A percentile compares a stretch with the other conserved stretches of the same genome.
These are phyloP conservation scores for Chiroxiphia lanceolata DNA, from an alignment of 2,797 vertebrate genomes.

Conservation along the genomic window DNA sequence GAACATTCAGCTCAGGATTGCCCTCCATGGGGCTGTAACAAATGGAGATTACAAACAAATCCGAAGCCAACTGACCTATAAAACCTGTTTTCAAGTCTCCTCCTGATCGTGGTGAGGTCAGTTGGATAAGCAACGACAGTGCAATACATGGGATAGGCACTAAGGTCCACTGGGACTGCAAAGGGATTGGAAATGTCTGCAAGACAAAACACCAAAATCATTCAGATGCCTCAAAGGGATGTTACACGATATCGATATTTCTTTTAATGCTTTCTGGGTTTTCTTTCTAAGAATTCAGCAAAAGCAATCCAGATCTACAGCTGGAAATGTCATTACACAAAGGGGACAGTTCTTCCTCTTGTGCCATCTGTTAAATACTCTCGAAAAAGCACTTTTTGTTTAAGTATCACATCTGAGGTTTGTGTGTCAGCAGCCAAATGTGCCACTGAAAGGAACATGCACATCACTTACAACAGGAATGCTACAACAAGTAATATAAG, in stretches of 20 bases:
- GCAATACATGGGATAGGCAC: slow-evolving; percentile 95
- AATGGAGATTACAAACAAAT: neutral
- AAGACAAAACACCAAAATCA: slow-evolving; percentile 32
- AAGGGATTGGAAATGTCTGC: slow-evolving; percentile 93
- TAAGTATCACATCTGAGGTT: neutral
- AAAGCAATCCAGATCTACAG: neutral
- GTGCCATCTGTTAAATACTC: neutral
- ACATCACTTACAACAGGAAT: neutral
- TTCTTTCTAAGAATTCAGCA: neutral
- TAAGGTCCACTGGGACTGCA: slow-evolving; percentile 90
- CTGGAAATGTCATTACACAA: neutral
- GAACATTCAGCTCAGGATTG: neutral
- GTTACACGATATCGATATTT: neutral
- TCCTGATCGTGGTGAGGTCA: slow-evolving; percentile 92
- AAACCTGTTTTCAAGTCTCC: slow-evolving; percentile 93
- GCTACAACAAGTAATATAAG: neutral
- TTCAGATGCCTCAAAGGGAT: neutral
- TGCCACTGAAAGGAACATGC: neutral
- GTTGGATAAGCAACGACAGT: slow-evolving; percentile 95
- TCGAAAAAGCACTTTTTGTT: neutral
- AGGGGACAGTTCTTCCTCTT: neutral
- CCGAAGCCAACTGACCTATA: slow-evolving; percentile 84
- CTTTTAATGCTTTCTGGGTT: neutral
- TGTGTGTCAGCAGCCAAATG: neutral
- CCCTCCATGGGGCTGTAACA: neutral